phyloP scores from a whole-genome alignment of 2,888 invertebrate species.

The Conops quadrifasciatus region DNA sequence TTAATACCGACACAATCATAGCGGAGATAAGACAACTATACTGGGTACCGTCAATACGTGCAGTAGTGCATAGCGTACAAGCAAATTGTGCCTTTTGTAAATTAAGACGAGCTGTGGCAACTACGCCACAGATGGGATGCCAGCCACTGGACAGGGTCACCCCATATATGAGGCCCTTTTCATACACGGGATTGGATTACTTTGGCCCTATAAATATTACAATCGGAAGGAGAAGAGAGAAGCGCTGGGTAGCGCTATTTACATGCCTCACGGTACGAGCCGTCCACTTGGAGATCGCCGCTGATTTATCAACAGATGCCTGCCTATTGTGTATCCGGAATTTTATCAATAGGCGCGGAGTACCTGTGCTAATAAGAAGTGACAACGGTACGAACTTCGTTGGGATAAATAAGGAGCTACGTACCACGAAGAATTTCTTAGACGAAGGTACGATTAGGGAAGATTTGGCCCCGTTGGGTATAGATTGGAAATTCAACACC shows the following conservation, averaged over 20 bases:
- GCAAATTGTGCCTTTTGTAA: not conserved
- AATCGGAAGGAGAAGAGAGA: constrained; percentile 25
- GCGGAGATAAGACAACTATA: too few species aligned
- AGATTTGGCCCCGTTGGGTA: constrained; percentile 12
- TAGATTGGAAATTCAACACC: constrained; percentile 37
- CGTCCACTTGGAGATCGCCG: constrained; percentile 30
- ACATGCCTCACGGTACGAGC: constrained; percentile 37
- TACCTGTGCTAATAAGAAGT: constrained; percentile 38
- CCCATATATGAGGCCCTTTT: constrained; percentile 38
- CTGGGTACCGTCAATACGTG: not conserved
- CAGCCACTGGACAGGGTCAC: constrained; percentile 39
- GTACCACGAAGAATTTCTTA: constrained; percentile 9
- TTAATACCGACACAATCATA: not conserved
- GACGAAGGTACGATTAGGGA: constrained; percentile 11
- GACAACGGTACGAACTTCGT: constrained; percentile 32
- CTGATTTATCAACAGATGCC: constrained; percentile 27
- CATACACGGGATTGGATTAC: too few species aligned
- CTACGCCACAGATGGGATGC: constrained; percentile 38
- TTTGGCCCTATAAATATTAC: constrained; percentile 37
- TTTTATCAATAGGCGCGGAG: constrained; percentile 35
- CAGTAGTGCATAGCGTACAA: not conserved
- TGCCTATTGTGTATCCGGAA: constrained; percentile 23
- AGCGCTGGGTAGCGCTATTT: constrained; percentile 38
- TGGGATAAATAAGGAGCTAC: constrained; percentile 18
- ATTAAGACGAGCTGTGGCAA: not conserved